Percentiles rank a stretch among this genome's conserved stretches.
Conservation (phyloP, 1,140 invertebrate species). For the Plectrocnemia conspersa region DNA sequence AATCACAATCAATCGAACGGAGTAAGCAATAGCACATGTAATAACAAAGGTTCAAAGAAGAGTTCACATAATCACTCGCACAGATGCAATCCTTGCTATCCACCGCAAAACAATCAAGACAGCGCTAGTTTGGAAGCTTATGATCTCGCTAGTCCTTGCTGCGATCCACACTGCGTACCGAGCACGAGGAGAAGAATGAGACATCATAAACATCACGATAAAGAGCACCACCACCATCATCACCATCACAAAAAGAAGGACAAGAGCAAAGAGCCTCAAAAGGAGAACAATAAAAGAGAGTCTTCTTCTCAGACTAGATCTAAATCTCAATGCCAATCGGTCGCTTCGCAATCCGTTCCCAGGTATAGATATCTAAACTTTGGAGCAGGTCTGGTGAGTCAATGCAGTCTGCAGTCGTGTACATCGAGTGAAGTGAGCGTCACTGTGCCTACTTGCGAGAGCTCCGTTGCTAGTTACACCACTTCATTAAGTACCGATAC, state of each 20-base stretch:
- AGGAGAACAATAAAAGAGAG: conserved; percentile 44
- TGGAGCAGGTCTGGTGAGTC: conserved; percentile 63
- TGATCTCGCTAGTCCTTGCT: conserved; percentile 76
- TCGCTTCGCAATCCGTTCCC: conserved; percentile 40
- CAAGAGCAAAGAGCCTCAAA: conserved; percentile 38
- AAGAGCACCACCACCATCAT: conserved; percentile 49
- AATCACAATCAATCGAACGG: conserved; percentile 16
- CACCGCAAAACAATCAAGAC: conserved; percentile 59
- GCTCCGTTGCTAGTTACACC: conserved; percentile 70
- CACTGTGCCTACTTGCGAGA: conserved; percentile 54
- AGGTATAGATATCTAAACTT: conserved; percentile 50
- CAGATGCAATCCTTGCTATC: conserved; percentile 71
- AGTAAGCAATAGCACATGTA: conserved; percentile 36
- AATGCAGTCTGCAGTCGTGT: conserved; percentile 75
- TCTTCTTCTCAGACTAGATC: conserved; percentile 40
- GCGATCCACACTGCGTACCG: conserved; percentile 77
- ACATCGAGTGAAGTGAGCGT: conserved; percentile 67
- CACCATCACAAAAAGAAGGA: conserved; percentile 24
- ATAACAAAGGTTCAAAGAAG: conserved; percentile 41
- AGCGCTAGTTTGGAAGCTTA: conserved; percentile 76
- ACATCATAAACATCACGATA: conserved; percentile 58
- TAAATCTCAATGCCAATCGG: conserved; percentile 43
- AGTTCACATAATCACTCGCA: conserved; percentile 51
- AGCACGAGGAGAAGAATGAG: conserved; percentile 59
- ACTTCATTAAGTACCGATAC: conserved; percentile 80